Evolutionary conservation across 2,888 invertebrate genomes (phyloP), one percentile per base, ranked within the genome.

Genomic region (Nebria brevicollis): DNA sequence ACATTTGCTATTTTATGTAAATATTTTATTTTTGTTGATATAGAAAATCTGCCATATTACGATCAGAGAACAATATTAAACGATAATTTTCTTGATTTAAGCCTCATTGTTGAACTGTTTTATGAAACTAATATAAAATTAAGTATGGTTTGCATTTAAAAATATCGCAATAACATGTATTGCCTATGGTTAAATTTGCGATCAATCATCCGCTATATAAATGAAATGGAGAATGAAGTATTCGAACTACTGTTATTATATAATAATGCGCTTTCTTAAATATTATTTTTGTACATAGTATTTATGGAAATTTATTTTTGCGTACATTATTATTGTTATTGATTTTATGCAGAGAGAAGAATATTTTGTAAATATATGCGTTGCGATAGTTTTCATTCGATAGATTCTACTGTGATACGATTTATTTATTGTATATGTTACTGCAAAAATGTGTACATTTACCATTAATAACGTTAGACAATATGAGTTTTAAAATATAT

Each of bases 311-410:
- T 72, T 75, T 75, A 66, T 80, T 75, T 79, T 80, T 64, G 80
- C 80, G 65, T 80, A 68, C 75, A 75, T 80, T 80, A 75, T 80
- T 79, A 41, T 73, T 20, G 26, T 75, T 25, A 75, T 72, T 75
- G 80, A 75, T 74, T 78, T 75, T 80, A 75, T 80, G 80, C 80
- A 80, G 72, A 80, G 25, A 73, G n/a, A 15, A 75, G 75, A 72
- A 80, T 4, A 73, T 10, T 41, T 72, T 80, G 80, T 80, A 80
- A 80, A 80, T 80, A 80, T 80, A 66, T 34, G 34, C 70, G 80
- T 80, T 80, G 75, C 80, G 75, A 75, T 80, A 73, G 70, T 75
- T 75, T n/a, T 72, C 80, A 80, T 80, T 54, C 72, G 75, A 80
- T 80, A 80, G 80, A 65, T 15, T 75, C 80, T 80, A 75, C 80